phyloP scores from a whole-genome alignment of 2,888 invertebrate genomes.

The Hemistola chrysoprasaria region DNA sequence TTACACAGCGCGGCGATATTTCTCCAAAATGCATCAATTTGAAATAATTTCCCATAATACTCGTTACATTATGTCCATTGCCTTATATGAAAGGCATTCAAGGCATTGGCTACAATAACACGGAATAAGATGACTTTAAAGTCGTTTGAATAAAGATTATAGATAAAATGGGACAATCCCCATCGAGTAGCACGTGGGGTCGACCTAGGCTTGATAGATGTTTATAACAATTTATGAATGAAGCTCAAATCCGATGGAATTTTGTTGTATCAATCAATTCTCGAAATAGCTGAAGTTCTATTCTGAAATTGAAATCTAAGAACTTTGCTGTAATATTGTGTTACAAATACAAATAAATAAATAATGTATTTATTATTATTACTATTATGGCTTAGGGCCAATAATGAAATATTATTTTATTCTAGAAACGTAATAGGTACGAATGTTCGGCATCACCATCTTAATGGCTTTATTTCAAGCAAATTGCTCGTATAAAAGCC shows the following conservation, averaged over 20 bases:
- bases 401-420: no score
- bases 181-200: slow-evolving; percentile 6
- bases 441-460: no score
- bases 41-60: slow-evolving; percentile 62
- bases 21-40: slow-evolving; percentile 44
- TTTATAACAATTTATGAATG: slow-evolving; percentile 20
- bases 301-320: no score
- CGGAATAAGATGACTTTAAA: slow-evolving; percentile 18
- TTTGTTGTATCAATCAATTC: slow-evolving; percentile 8
- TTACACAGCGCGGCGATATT: slow-evolving; percentile 19
- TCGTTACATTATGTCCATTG: slow-evolving; percentile 33
- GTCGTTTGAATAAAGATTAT: slow-evolving; percentile 18
- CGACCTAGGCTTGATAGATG: slow-evolving; percentile 9
- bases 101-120: slow-evolving; percentile 32
- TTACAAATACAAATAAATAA: no score
- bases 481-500: not conserved
- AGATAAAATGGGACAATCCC: slow-evolving; percentile 15
- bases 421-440: no score
- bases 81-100: no score
- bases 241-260: slow-evolving; percentile 9
- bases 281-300: not conserved
- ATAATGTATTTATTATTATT: no score
- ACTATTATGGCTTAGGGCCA: no score
- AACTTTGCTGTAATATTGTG: no score
- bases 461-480: no score